A percentile compares a stretch with the other conserved stretches of the same genome.
phyloP scores from a whole-genome alignment of 1,140 invertebrate genomes.

The Mamestra configurata region DNA sequence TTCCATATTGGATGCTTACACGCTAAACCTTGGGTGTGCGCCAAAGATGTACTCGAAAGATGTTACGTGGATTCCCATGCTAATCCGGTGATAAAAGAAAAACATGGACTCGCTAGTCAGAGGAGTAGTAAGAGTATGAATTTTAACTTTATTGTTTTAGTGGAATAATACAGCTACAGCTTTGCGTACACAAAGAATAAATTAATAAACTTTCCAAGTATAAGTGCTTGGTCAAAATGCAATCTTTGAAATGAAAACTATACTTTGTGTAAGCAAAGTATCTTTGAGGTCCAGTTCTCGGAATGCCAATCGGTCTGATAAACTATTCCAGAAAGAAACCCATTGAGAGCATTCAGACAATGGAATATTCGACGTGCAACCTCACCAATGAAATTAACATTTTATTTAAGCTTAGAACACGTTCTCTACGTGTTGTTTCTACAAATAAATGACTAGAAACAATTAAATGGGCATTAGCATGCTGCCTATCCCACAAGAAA shows the following conservation, averaged over 20 bases:
- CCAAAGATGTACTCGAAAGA: constrained; percentile 37
- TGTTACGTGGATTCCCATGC: constrained; percentile 33
- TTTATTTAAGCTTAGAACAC: background rate
- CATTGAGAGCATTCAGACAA: background rate
- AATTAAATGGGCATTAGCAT: constrained; percentile 1
- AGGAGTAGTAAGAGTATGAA: constrained; percentile 13
- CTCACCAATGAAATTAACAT: background rate
- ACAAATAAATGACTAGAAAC: background rate
- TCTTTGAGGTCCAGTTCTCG: background rate
- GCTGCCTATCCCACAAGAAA: background rate
- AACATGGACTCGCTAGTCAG: background rate
- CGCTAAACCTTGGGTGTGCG: constrained; percentile 41
- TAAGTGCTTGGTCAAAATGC: background rate
- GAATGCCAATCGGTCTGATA: background rate
- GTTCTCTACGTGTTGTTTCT: background rate
- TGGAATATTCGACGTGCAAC: background rate
- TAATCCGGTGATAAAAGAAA: constrained; percentile 38
- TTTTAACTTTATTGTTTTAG: background rate
- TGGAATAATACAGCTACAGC: background rate
- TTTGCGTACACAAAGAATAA: too few species aligned
- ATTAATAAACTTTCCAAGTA: background rate
- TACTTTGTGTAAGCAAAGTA: background rate
- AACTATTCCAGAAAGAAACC: background rate
- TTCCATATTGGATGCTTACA: constrained; percentile 49
- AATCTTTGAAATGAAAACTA: too few species aligned